phyloP scores from a whole-genome alignment of 2,888 invertebrate species.

The Phytoseiulus persimilis region DNA sequence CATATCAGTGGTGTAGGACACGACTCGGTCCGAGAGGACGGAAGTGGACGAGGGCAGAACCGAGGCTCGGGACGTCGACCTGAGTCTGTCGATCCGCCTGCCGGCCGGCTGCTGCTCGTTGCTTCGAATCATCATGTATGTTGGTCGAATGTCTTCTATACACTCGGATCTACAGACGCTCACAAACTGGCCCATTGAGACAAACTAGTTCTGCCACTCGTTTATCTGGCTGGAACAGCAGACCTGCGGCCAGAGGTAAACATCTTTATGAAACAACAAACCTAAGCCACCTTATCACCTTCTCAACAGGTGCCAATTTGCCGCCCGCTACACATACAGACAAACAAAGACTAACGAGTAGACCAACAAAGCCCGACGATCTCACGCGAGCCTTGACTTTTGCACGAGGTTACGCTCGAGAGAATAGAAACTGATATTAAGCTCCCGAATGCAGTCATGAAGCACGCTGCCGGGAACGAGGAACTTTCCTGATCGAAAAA shows the following conservation, averaged over 20 bases:
- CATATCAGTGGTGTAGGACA: not conserved
- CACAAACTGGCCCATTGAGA: not conserved
- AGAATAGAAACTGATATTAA: no score
- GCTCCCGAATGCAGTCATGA: no score
- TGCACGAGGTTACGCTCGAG: no score
- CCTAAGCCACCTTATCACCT: not conserved
- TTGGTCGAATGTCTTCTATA: not conserved
- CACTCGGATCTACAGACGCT: not conserved
- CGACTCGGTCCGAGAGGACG: not conserved
- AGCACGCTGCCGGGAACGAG: no score
- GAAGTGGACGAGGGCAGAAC: not conserved
- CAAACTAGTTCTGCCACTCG: not conserved
- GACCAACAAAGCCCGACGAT: not conserved
- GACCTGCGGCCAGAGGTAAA: not conserved
- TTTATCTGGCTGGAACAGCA: not conserved
- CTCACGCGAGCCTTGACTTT: not conserved
- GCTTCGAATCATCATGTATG: not conserved
- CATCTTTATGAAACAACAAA: constrained; percentile 5
- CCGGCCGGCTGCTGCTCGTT: not conserved
- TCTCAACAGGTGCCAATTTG: not conserved
- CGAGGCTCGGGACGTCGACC: not conserved
- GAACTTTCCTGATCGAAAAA: no score
- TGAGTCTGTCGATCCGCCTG: not conserved
- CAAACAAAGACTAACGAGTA: not conserved
- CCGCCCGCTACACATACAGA: not conserved